Percentiles rank a stretch among this genome's conserved stretches.
Conservation (phyloP, 1,140 invertebrate species). For the Drosophila guanche region DNA sequence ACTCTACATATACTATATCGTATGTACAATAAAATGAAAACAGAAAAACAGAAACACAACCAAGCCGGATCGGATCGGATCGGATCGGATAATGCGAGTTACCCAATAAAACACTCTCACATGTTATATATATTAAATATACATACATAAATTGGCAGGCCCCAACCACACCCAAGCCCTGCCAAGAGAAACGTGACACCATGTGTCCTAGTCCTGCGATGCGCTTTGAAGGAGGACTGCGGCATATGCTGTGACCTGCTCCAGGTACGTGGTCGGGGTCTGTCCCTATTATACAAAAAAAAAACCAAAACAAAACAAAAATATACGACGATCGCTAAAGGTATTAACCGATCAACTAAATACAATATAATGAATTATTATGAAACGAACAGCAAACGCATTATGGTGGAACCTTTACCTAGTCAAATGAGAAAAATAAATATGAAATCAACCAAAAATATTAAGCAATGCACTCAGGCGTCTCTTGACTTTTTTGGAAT, state of each 20-base stretch:
- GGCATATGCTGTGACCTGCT: slow-evolving; percentile 4
- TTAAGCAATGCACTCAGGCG: slow-evolving; percentile 45
- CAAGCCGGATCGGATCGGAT: slow-evolving; percentile 2
- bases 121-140: slow-evolving; percentile 65
- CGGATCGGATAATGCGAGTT: no score
- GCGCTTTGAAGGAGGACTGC: neutral
- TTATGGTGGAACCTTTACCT: slow-evolving; percentile 68
- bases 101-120: slow-evolving; percentile 41
- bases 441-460: slow-evolving; percentile 63
- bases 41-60: slow-evolving; percentile 3
- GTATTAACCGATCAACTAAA: slow-evolving; percentile 73
- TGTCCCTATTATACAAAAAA: slow-evolving; percentile 3
- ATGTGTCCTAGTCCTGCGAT: slow-evolving; percentile 1
- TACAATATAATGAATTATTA: slow-evolving; percentile 61
- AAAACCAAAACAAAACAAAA: neutral
- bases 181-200: neutral
- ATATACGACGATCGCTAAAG: slow-evolving; percentile 37
- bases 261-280: neutral
- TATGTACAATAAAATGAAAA: slow-evolving; percentile 61
- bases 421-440: slow-evolving; percentile 79
- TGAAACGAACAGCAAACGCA: slow-evolving; percentile 42
- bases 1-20: slow-evolving; percentile 52
- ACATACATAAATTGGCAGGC: slow-evolving; percentile 11
- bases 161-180: neutral
- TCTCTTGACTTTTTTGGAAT: neutral